Evolutionary conservation across 2,888 invertebrate genomes (phyloP), one percentile per base, ranked within the genome.

Genomic region (Zaprionus obscuricornis): DNA sequence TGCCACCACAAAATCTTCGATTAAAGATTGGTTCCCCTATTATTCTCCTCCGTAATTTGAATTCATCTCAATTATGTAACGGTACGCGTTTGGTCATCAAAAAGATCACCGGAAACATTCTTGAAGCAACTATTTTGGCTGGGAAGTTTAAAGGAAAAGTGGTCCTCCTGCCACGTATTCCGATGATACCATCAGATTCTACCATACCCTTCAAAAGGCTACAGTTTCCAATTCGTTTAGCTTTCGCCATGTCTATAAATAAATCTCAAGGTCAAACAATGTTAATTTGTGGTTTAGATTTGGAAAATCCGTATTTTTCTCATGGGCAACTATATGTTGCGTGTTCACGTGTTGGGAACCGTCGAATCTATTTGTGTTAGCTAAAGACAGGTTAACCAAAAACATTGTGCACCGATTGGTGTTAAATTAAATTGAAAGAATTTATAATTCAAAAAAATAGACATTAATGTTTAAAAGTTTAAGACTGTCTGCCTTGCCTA

Each of bases 311-410:
- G 18, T 57, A 42, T 29, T 46, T 59, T 10, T 51, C 45, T n/a
- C 39, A 45, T 40, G 58, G 46, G 10, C 49, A 57, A 34, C 27
- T 57, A 7, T 49, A 57, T 36, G 49, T 57, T n/a, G 43, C 46
- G 2, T 51, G 58, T 34, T 58, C 50, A 5, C 43, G 50, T 13
- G 45, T 45, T 13, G 31, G 50, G 27, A 58, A 58, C n/a, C n/a
- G n/a, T n/a, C n/a, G n/a, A n/a, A n/a, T n/a, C n/a, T n/a, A n/a
- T n/a, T n/a, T n/a, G n/a, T n/a, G n/a, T n/a, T n/a, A n/a, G n/a
- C n/a, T n/a, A n/a, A n/a, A n/a, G n/a, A n/a, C n/a, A n/a, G n/a
- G n/a, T n/a, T n/a, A n/a, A n/a, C n/a, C n/a, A n/a, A n/a, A n/a
- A n/a, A n/a, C n/a, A n/a, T n/a, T n/a, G n/a, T n/a, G n/a, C n/a